Base-by-base conservation (phyloP, 2,888 invertebrate genomes). In the Tetramorium bicarinatum region DNA sequence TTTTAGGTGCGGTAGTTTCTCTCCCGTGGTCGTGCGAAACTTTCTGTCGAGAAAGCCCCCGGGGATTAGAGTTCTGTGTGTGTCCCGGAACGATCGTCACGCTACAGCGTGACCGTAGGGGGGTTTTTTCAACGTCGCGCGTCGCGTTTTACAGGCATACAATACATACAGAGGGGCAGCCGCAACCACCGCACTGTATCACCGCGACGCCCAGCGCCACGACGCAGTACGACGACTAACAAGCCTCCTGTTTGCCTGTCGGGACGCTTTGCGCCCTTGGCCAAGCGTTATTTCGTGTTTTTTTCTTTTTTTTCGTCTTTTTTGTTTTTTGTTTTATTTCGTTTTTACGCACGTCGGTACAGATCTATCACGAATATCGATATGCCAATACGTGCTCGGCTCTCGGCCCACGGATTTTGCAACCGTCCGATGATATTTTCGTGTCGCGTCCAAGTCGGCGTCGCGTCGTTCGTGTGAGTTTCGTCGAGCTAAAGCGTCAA, bases 121-220 rank as follows among this genome's bases (percentile, higher is more conserved):
- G 89, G 9, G 1, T 54, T 52, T 47, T 47, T 91, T 89, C 90
- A 92, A 64, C 92, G 92, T 34, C 29, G 25, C 92, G 92, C 92
- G 92, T 80, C 90, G 89, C 92, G 93, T 88, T 54, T 34, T 88
- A 91, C 91, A 90, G 92, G 93, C 92, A 25, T 66, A 11, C n/a
- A 67, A 91, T 91, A 92, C 77, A 66, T 80, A 80, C 69, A 49
- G 79, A 80, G 90, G 92, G 92, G 91, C 91, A 93, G 93, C 94
- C 93, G 93, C 93, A 92, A 93, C 94, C 94, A 94, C 94, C 94
- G 94, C 94, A 94, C 94, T 94, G 94, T 94, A 94, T 94, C 94
- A 93, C 94, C 93, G 89, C 90, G 94, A 94, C 93, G 94, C 93
- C 93, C 93, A 94, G 93, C 94, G 94, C 94, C 94, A 93, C 93